A percentile compares a stretch with the other conserved stretches of the same genome.
phyloP scores from a whole-genome alignment of 2,888 invertebrate genomes.

The Theretra japonica region DNA sequence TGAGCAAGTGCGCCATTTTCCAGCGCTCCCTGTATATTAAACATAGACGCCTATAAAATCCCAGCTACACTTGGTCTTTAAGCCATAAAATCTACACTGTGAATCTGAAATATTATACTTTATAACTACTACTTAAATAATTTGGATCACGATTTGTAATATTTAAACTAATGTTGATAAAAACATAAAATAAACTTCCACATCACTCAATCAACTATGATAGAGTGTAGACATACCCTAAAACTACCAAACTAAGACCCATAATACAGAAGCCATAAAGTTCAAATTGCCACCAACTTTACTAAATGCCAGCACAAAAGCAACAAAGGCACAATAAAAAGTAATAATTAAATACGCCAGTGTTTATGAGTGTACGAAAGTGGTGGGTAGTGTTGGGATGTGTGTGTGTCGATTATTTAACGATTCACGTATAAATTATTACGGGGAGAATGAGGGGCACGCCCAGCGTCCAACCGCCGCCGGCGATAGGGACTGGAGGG shows the following conservation, averaged over 20 bases:
- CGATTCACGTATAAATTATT: slow-evolving; percentile 79
- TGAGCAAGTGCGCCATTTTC: no score
- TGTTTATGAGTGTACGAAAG: slow-evolving; percentile 66
- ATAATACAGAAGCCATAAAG: not conserved
- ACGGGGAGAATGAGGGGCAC: slow-evolving; percentile 72
- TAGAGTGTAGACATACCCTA: not conserved
- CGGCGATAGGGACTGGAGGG: slow-evolving; percentile 37
- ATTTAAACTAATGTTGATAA: not conserved
- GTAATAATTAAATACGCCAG: slow-evolving; percentile 66
- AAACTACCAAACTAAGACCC: not conserved
- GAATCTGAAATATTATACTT: no score
- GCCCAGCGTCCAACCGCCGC: slow-evolving; percentile 68
- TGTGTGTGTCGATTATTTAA: slow-evolving; percentile 71
- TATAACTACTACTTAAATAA: no score
- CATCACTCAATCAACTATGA: not conserved
- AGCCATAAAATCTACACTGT: no score
- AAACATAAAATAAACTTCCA: not conserved
- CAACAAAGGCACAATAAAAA: slow-evolving; percentile 28
- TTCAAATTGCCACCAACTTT: no score
- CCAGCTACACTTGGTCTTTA: no score
- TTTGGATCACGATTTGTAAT: no score
- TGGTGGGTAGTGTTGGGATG: slow-evolving; percentile 56
- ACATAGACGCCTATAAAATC: no score
- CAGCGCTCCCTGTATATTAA: no score
- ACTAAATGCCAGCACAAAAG: slow-evolving; percentile 13